Base-by-base conservation (phyloP, 2,888 invertebrate genomes). In the Dioctria rufipes region DNA sequence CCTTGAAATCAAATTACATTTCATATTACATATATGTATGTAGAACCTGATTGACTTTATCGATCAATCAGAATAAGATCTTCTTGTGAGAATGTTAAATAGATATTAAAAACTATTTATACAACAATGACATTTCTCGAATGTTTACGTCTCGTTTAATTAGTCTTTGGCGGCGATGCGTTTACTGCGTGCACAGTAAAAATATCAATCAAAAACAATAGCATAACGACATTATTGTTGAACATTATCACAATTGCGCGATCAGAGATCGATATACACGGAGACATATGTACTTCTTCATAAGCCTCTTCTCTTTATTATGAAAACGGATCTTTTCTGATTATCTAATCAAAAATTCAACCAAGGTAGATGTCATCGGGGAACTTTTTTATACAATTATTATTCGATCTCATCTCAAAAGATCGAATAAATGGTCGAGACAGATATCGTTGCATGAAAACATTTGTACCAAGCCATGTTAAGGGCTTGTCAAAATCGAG, bases 401-500 rank as follows among this genome's bases (percentile, higher is more conserved):
- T 63, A 37, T 37, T 25, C 25, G 25, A 25, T 25, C n/a, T 13
- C 63, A 46, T 43, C 39, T 37, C n/a, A 39, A 25, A 25, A 60
- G 43, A 61, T 61, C 63, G 37, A 71, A 71, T 71, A 25, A 25
- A 66, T 61, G 71, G 67, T 37, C 61, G 61, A 60, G 54, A 13
- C 67, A 54, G 71, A 67, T 61, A 80, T 81, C 71, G 82, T 82
- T 84, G 84, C 84, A 84, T 83, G 85, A 85, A 85, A 85, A 85
- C 85, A 85, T 85, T 85, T 85, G 85, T 85, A 83, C 83, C 83
- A 82, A 82, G 83, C 83, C 83, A 84, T 85, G 85, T 85, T 84
- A 80, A 80, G 43, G 66, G 54, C 79, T 69, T 80, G 79, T 80
- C 80, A 80, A 80, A 80, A 49, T 4, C 58, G 3, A 78, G 42